Base-by-base conservation (phyloP, 1,140 invertebrate genomes). In the Phymastichus coffea region DNA sequence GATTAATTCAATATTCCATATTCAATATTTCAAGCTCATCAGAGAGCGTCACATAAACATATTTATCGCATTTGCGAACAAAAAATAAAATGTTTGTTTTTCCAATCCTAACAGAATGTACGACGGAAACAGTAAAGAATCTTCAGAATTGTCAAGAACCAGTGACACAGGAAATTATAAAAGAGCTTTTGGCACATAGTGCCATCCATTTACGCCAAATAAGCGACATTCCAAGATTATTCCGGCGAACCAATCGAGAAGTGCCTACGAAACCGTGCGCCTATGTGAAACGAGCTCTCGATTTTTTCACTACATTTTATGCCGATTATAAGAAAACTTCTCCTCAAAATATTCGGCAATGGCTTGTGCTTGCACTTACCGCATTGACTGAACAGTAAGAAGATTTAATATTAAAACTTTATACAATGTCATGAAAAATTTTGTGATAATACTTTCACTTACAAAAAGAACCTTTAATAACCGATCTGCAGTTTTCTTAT, bases 231-330 rank as follows among this genome's bases (percentile, higher is more conserved):
- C 95, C 95, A 26, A 83, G 95, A 65, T 78, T 97, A 28, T 98
- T 95, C 76, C 83, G 95, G 67, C 87, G 94, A 72, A 98, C 95
- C 0, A 98, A 97, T 77, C 84, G 93, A 66, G 93, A 92, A 65
- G 82, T 87, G 40, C 93, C 93, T 0, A 87, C 86, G 1, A 88
- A 89, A 68, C 84, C 88, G 43, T 93, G 91, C 56, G 72, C 82
- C 23, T 96, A 95, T 74, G 86, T 95, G 33, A 83, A 86, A 25
- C 82, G 85, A 62, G 82, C 91, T 66, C 68, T 93, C 1, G 80
- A 82, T 47, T 81, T 85, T 7, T 75, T 91, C 4, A 76, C 81
- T 35, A 75, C 81, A n/a, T 90, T 90, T 72, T 72, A 85, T 65
- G 68, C 77, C 26, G 79, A 83, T 61, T 83, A 87, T 63, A 77